Evolutionary conservation across 2,113 vertebrate species (phyloP).

Genomic region (Poeciliopsis prolifica): DNA sequence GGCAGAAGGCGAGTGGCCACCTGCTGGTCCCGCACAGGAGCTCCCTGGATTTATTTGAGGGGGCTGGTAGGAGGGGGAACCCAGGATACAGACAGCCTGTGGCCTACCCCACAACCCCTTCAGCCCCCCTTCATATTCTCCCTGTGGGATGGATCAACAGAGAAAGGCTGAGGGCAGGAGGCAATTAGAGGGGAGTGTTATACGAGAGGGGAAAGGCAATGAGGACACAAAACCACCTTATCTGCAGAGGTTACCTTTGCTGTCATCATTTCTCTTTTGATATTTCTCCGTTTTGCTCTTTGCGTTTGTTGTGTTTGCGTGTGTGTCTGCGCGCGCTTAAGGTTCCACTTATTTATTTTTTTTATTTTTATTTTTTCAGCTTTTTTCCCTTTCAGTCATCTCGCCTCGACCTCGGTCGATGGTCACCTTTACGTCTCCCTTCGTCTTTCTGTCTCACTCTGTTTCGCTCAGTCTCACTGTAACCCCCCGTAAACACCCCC

Average conservation of each 20-base stretch:
- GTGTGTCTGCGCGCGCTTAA: not conserved
- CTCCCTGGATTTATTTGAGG: constrained; percentile 40
- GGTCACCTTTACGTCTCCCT: constrained; percentile 27
- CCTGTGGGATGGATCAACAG: constrained; percentile 62
- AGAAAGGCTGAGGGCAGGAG: constrained; percentile 49
- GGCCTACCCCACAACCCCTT: constrained; percentile 25
- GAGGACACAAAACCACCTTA: constrained; percentile 27
- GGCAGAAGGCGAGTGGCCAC: constrained; percentile 75
- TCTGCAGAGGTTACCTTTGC: constrained; percentile 16
- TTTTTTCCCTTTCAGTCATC: constrained; percentile 17
- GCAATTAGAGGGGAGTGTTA: constrained; percentile 66
- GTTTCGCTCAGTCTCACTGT: constrained; percentile 16
- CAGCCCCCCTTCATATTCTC: constrained; percentile 21
- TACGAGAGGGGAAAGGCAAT: constrained; percentile 34
- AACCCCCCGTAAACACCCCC: constrained; percentile 27
- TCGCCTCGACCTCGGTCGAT: constrained; percentile 8
- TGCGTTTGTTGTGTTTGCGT: not conserved
- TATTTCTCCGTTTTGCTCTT: constrained; percentile 1
- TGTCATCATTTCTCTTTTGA: constrained; percentile 13
- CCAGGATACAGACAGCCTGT: constrained; percentile 44
- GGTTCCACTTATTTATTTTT: no score
- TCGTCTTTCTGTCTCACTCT: constrained; percentile 6
- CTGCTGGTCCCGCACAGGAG: constrained; percentile 62
- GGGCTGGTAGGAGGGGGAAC: constrained; percentile 9
- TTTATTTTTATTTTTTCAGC: not conserved